Evolutionary conservation across 2,113 vertebrate species (phyloP), one percentile per base, ranked within the genome.

Genomic region (Lethenteron camtschaticum): DNA sequence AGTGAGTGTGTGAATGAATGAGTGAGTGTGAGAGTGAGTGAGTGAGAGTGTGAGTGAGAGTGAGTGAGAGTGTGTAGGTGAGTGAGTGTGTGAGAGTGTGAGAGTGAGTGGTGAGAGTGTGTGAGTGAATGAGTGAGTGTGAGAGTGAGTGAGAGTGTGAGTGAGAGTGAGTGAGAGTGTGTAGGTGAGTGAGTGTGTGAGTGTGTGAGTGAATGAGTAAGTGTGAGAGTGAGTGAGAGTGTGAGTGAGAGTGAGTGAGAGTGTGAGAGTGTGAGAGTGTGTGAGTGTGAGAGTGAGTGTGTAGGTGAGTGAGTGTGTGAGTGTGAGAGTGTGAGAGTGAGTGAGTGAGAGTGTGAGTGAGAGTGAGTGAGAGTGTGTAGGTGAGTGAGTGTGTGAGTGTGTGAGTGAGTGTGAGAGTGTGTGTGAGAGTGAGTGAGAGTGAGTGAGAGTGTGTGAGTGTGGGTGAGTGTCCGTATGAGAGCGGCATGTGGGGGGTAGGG

Each of bases 221-320:
- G 68, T 16, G 68, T 16, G 68, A 16, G 68, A 16, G 68, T 18
- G 68, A 3, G 14, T 4, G 68, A 56, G 13, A 20, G n/a, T 69
- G 68, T 69, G 68, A 55, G 18, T 9, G 68, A 20, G 68, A 16
- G 68, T 16, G 14, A 18, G 68, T 20, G 20, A 55, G 68, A 20
- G 68, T 69, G 16, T 16, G 68, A 69, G 68, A 69, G 68, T 20
- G 68, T 20, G 8, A 18, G 68, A 9, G 68, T 13, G 68, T 55
- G 68, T 55, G 68, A 16, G 68, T 5, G 2, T 20, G 18, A 2
- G 18, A 20, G 18, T 20, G 16, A 10, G 68, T 8, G 68, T 13
- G 68, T n/a, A 10, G 12, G 3, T 20, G 68, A 13, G 16, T 20
- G 16, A 18, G 68, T 9, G 68, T 2, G 68, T 18, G 68, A 12